These are phyloP conservation scores for Lepilemur septentrionalis DNA, from an alignment of 2,797 vertebrate genomes.

Conservation along the genomic window DNA sequence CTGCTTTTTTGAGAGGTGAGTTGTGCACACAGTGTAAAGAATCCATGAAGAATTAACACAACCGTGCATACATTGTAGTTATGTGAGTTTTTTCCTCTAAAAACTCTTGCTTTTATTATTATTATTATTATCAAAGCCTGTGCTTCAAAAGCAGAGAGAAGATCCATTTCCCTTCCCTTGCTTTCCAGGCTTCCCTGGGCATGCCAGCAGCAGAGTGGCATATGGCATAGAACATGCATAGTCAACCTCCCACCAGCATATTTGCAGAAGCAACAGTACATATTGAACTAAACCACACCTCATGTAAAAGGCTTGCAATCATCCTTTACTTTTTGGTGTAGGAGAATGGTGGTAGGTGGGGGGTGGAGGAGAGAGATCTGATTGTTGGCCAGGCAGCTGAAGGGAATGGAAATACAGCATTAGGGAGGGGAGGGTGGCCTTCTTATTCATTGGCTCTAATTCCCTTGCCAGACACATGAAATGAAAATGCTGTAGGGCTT, in stretches of 20 bases:
- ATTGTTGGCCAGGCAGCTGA: conserved; percentile 81
- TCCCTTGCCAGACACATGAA: conserved; percentile 84
- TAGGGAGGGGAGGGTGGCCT: conserved; percentile 75
- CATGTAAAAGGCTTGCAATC: conserved; percentile 78
- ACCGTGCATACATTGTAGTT: conserved; percentile 24
- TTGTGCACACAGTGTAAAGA: not conserved
- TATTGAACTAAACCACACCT: conserved; percentile 76
- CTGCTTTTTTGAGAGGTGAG: conserved; percentile 28
- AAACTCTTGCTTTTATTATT: not conserved
- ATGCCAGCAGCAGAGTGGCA: conserved; percentile 67
- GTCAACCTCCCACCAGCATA: conserved; percentile 72
- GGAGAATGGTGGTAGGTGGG: conserved; percentile 48
- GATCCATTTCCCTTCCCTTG: conserved; percentile 30
- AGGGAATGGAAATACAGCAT: conserved; percentile 81
- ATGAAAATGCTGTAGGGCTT: conserved; percentile 85
- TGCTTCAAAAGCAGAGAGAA: conserved; percentile 66
- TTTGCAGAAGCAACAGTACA: conserved; percentile 79
- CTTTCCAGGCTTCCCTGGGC: conserved; percentile 63
- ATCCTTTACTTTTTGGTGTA: conserved; percentile 66
- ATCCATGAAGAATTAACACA: not conserved
- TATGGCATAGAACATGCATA: conserved; percentile 67
- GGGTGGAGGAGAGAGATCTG: conserved; percentile 63
- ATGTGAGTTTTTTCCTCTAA: conserved; percentile 20
- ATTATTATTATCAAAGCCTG: conserved; percentile 40
- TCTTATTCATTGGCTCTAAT: conserved; percentile 82